Conservation (phyloP, 2,113 vertebrate genomes). For the Sciurus niger region DNA sequence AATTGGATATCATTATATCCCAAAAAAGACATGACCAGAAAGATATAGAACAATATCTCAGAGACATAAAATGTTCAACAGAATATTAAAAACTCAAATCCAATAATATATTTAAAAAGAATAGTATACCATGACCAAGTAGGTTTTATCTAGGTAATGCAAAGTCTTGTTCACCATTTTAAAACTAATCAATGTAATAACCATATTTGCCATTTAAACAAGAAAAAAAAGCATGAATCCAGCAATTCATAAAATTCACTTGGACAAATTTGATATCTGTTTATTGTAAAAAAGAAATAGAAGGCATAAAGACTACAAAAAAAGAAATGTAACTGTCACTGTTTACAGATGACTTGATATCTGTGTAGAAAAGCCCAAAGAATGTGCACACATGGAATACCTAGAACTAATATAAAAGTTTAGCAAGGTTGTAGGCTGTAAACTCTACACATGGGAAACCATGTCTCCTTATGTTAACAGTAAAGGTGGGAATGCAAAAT, state of each 20-base stretch:
- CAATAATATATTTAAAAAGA: not conserved
- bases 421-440: not conserved
- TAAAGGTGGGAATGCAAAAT: conserved; percentile 58
- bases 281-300: not conserved
- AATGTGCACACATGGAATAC: not conserved
- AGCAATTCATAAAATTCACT: conserved; percentile 26
- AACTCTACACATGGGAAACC: conserved; percentile 8
- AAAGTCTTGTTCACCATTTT: conserved; percentile 4
- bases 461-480: conserved; percentile 6
- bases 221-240: not conserved
- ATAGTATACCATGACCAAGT: not conserved
- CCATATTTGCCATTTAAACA: not conserved
- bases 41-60: not conserved
- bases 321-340: not conserved
- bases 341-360: not conserved
- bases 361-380: not conserved
- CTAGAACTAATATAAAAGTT: not conserved
- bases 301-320: conserved; percentile 6
- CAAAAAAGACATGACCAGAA: not conserved
- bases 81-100: conserved; percentile 38
- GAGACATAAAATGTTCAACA: not conserved
- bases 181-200: not conserved
- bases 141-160: not conserved
- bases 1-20: not conserved
- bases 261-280: conserved; percentile 8